Percentiles rank a stretch among this genome's conserved stretches.
Conservation (phyloP, 2,113 vertebrate genomes). For the Peromyscus polionotus region DNA sequence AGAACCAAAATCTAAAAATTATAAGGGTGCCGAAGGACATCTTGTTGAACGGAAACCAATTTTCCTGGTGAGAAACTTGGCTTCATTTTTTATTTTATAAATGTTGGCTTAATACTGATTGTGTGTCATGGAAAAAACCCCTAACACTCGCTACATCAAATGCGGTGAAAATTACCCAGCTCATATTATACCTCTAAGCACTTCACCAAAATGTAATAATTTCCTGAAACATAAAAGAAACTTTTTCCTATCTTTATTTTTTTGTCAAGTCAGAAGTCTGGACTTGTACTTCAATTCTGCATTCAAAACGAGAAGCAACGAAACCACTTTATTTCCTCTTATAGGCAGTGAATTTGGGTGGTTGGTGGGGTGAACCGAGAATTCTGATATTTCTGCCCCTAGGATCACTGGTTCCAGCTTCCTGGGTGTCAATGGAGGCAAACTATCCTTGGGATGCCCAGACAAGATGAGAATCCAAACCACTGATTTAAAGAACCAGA, state of each 20-base stretch:
- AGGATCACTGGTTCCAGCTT: constrained; percentile 24
- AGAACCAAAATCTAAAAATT: constrained; percentile 72
- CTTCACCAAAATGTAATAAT: constrained; percentile 83
- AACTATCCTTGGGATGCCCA: not conserved
- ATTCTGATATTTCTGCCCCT: not conserved
- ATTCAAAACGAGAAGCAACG: constrained; percentile 49
- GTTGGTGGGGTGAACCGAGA: not conserved
- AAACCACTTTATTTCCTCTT: constrained; percentile 40
- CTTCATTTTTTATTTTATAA: constrained; percentile 84
- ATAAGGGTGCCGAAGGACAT: constrained; percentile 77
- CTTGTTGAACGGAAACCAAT: constrained; percentile 83
- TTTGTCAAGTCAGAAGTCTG: constrained; percentile 65
- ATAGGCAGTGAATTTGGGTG: not conserved
- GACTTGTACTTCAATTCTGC: constrained; percentile 60
- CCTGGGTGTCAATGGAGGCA: not conserved
- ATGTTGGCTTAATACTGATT: constrained; percentile 83
- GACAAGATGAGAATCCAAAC: constrained; percentile 55
- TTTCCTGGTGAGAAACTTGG: constrained; percentile 82
- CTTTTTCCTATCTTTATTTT: constrained; percentile 60
- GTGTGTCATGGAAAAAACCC: constrained; percentile 78
- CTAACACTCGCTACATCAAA: constrained; percentile 80
- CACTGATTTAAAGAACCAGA: constrained; percentile 44
- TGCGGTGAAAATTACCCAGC: constrained; percentile 82
- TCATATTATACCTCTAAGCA: constrained; percentile 83
- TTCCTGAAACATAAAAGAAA: constrained; percentile 81